Base-by-base conservation (phyloP, 2,888 invertebrate species). In the Sarcophaga carnaria region DNA sequence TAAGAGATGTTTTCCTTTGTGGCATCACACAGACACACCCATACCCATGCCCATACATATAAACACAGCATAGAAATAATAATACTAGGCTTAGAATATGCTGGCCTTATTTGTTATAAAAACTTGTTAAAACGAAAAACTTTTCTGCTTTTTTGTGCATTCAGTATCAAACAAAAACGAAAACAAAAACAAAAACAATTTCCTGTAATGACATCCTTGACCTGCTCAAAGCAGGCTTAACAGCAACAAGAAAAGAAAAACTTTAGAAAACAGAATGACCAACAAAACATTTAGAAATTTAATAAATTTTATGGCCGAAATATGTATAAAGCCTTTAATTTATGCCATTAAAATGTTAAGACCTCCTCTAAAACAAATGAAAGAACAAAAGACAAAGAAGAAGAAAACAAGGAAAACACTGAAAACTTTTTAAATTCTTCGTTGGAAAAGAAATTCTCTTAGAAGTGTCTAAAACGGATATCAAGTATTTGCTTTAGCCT, bases 161-260 rank as follows among this genome's bases (percentile, higher is more conserved):
- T 54, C 54, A 12, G 54, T 54, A 54, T 14, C 4, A 54, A 54
- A 49, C 14, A 49, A 6, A 37, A 37, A 37, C 37, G 37, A 37
- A 37, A 37, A 37, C 8, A 3, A 37, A 37, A 27, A 27, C 17
- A 78, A 54, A 63, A 59, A 64, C 22, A 64, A 54, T 71, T 80
- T 71, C 64, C 49, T 71, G 37, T 62, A 71, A 71, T 59, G 54
- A 79, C 49, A 80, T 54, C 80, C 80, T 80, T 80, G 72, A 72
- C 80, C 80, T 72, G 59, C 64, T 63, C 59, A 60, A 37, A 63
- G 20, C 54, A 54, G 25, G 20, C 45, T 59, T 63, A 54, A 17
- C 3, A 54, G 10, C 12, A 54, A 54, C 54, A 54, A 54, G 5
- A 14, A 17, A 17, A 14, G 17, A 17, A 54, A 49, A 54, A 17